Evolutionary conservation across 1,140 invertebrate species (phyloP).

Genomic region (Caenorhabditis latens): DNA sequence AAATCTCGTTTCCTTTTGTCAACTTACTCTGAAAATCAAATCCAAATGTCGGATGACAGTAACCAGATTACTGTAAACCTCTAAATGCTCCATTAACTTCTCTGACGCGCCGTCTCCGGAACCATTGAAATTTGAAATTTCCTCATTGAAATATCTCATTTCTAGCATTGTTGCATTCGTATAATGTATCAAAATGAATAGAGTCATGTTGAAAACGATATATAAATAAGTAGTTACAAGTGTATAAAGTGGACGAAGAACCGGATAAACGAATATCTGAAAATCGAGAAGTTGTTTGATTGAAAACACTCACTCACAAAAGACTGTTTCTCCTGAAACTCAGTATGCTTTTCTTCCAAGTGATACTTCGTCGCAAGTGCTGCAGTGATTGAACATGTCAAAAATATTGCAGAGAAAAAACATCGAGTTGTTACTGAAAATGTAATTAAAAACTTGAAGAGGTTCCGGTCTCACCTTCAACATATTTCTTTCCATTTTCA

Average conservation of each 20-base stretch:
- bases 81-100: conserved; percentile 50
- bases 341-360: conserved; percentile 49
- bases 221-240: conserved; percentile 56
- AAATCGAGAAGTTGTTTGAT: neutral
- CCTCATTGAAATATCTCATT: conserved; percentile 60
- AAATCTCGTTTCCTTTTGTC: neutral
- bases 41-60: conserved; percentile 63
- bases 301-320: neutral
- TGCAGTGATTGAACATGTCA: neutral
- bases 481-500: conserved; percentile 34
- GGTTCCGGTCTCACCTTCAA: neutral
- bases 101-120: conserved; percentile 43
- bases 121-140: conserved; percentile 34
- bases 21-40: conserved; percentile 58
- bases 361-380: conserved; percentile 44
- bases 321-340: conserved; percentile 49
- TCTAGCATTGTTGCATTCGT: conserved; percentile 61
- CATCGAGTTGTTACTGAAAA: conserved; percentile 28
- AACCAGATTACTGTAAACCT: conserved; percentile 57
- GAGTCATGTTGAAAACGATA: conserved; percentile 56
- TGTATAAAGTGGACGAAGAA: conserved; percentile 25
- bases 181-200: conserved; percentile 65
- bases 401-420: conserved; percentile 41
- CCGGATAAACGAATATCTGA: conserved; percentile 60
- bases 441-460: neutral